A percentile compares a stretch with the other conserved stretches of the same genome.
Conservation (phyloP, 1,140 invertebrate genomes). For the Metaphire vulgaris region DNA sequence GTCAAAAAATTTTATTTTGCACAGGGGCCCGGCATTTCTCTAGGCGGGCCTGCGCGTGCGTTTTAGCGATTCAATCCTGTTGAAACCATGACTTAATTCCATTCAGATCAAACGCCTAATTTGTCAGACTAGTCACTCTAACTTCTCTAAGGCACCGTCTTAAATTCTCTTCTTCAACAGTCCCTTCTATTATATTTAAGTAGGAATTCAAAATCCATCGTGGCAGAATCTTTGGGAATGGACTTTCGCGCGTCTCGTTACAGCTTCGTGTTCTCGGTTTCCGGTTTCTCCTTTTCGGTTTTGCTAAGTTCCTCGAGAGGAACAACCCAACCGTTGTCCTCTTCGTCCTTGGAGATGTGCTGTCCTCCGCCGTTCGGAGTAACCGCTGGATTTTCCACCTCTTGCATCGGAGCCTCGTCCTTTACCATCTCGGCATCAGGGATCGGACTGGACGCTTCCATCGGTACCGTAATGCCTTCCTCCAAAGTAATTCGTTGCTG, state of each 20-base stretch:
- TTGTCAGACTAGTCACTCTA: too few species aligned
- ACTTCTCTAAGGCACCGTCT: background rate
- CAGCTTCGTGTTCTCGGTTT: slow-evolving; percentile 22
- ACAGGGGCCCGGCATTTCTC: too few species aligned
- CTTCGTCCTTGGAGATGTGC: slow-evolving; percentile 10
- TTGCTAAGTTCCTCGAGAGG: slow-evolving; percentile 17
- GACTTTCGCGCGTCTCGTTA: too few species aligned
- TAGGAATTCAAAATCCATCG: too few species aligned
- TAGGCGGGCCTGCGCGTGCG: too few species aligned
- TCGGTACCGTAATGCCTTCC: background rate
- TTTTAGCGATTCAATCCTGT: too few species aligned
- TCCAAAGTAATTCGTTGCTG: slow-evolving; percentile 1
- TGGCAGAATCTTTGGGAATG: too few species aligned
- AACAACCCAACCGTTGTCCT: slow-evolving; percentile 21
- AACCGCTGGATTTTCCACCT: slow-evolving; percentile 17
- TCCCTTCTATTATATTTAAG: too few species aligned
- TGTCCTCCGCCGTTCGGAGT: slow-evolving; percentile 11
- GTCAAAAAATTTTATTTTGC: too few species aligned
- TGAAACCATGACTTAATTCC: too few species aligned
- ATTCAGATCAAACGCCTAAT: too few species aligned
- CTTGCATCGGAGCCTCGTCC: slow-evolving; percentile 21
- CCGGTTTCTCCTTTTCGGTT: slow-evolving; percentile 14
- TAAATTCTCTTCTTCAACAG: too few species aligned
- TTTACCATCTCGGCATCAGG: slow-evolving; percentile 15
- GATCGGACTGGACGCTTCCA: slow-evolving; percentile 14